Evolutionary conservation across 2,113 vertebrate genomes (phyloP).

Genomic region (Ammospiza caudacuta): DNA sequence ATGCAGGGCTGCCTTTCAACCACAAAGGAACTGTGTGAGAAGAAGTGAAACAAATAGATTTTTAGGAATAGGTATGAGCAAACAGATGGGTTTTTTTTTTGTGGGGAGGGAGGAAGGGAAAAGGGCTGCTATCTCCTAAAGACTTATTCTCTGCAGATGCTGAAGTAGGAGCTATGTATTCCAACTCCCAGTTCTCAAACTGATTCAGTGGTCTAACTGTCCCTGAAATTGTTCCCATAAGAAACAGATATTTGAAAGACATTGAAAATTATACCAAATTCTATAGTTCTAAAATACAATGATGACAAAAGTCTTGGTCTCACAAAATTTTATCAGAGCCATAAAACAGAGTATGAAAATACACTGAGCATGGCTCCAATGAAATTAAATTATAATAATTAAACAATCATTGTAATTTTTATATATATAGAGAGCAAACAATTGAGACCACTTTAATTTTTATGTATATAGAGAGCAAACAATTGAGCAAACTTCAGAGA

Average conservation of each 20-base stretch:
- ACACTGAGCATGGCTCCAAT: not conserved
- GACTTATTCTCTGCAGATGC: not conserved
- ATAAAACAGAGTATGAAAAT: not conserved
- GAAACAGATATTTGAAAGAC: not conserved
- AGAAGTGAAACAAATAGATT: not conserved
- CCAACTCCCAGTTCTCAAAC: not conserved
- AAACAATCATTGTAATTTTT: not conserved
- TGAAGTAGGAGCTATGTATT: not conserved
- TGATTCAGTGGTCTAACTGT: not conserved
- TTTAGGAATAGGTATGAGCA: not conserved
- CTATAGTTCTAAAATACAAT: not conserved
- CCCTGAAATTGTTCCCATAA: not conserved
- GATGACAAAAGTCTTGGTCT: not conserved
- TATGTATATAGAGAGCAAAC: no score
- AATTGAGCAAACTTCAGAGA: not conserved
- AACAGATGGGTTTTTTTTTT: not conserved
- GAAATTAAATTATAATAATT: not conserved
- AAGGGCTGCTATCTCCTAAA: not conserved
- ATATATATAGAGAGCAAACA: not conserved
- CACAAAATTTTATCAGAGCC: not conserved
- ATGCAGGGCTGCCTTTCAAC: conserved; percentile 97
- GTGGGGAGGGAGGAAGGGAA: not conserved
- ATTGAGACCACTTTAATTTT: not conserved
- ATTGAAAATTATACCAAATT: not conserved
- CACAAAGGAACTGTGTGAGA: conserved; percentile 87